phyloP scores from a whole-genome alignment of 2,888 invertebrate genomes.

The Amaurobius ferox region DNA sequence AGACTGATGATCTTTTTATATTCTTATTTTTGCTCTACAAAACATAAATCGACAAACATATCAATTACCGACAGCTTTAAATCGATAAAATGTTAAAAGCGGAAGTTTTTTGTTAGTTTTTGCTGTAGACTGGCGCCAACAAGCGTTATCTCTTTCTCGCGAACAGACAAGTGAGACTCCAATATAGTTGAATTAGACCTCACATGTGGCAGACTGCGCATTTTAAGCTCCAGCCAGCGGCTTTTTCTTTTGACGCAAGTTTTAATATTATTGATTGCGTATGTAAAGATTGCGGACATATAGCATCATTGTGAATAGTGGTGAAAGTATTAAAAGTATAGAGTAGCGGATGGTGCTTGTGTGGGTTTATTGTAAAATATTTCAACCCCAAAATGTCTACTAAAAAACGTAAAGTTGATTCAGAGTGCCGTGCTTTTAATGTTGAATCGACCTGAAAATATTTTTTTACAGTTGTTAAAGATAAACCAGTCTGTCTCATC shows the following conservation, averaged over 20 bases:
- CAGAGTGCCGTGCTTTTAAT: neutral
- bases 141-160: constrained; percentile 6
- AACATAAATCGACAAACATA: constrained; percentile 24
- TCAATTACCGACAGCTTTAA: constrained; percentile 22
- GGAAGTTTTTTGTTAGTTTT: constrained; percentile 15
- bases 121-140: too few species aligned
- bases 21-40: constrained; percentile 19
- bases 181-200: constrained; percentile 29
- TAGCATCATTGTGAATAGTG: constrained; percentile 15
- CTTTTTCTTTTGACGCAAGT: constrained; percentile 7
- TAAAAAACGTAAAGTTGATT: constrained; percentile 22
- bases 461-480: constrained; percentile 47
- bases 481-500: constrained; percentile 50
- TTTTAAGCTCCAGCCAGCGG: constrained; percentile 20
- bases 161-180: neutral
- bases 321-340: constrained; percentile 22
- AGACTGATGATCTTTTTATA: neutral
- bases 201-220: constrained; percentile 25
- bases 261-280: neutral
- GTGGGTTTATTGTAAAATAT: constrained; percentile 26
- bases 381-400: constrained; percentile 24
- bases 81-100: constrained; percentile 4
- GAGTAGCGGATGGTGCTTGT: constrained; percentile 29
- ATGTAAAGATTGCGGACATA: too few species aligned
- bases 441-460: constrained; percentile 46